Conservation (phyloP, 1,140 invertebrate genomes). For the Anoplolepis gracilipes region DNA sequence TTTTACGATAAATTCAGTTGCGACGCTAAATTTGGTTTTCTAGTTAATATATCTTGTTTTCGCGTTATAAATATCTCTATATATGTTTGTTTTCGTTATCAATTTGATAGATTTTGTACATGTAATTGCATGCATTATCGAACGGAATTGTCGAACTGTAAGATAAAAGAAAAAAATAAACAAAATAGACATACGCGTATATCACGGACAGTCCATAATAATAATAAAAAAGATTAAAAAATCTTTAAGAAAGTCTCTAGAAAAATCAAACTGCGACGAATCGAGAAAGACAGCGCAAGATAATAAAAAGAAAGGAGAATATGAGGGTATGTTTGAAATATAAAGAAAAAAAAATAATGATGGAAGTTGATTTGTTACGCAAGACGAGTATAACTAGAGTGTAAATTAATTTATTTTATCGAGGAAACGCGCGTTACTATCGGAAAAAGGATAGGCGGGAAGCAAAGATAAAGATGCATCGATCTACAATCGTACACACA, state of each 20-base stretch:
- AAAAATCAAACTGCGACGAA: conserved; percentile 70
- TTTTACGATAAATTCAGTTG: conserved; percentile 79
- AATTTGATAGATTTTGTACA: conserved; percentile 79
- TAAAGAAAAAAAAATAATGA: conserved; percentile 46
- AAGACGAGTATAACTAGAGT: conserved; percentile 75
- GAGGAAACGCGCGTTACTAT: conserved; percentile 69
- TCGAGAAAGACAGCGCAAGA: conserved; percentile 21
- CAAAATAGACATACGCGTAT: conserved; percentile 38
- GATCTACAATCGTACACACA: conserved; percentile 18
- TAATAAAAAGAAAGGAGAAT: conserved; percentile 33
- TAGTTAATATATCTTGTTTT: conserved; percentile 80
- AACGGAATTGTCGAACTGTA: conserved; percentile 74
- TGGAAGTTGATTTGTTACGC: conserved; percentile 75
- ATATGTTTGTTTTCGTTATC: conserved; percentile 78
- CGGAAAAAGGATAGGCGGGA: conserved; percentile 42
- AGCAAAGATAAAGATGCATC: conserved; percentile 39
- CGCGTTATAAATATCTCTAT: conserved; percentile 70
- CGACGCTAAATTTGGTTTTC: conserved; percentile 80
- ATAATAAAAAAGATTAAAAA: conserved; percentile 52
- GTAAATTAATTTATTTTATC: conserved; percentile 83
- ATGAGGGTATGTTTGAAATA: conserved; percentile 29
- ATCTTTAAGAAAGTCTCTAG: not conserved
- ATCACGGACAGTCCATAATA: conserved; percentile 30
- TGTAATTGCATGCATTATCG: conserved; percentile 75
- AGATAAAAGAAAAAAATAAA: not conserved